These are phyloP conservation scores for Oostethus manadensis DNA, from an alignment of 2,113 vertebrate genomes.

Conservation along the genomic window DNA sequence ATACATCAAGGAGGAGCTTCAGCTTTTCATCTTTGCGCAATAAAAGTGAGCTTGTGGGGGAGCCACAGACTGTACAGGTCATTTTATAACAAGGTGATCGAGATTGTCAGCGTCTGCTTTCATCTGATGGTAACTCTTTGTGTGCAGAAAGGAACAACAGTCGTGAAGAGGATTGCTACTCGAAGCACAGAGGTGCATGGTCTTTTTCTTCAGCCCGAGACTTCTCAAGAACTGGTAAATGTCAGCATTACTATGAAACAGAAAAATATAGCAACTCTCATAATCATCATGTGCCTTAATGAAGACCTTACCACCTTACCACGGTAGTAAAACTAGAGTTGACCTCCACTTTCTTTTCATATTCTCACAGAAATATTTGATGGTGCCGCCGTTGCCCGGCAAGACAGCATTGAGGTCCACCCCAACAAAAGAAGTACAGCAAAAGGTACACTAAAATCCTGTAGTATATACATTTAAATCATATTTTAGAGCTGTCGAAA, in stretches of 20 bases:
- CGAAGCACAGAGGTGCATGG: conserved; percentile 21
- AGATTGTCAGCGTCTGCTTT: neutral
- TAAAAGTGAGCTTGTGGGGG: conserved; percentile 53
- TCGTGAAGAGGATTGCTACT: conserved; percentile 17
- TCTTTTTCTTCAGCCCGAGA: conserved; percentile 51
- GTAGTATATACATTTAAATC: too few relatives aligned
- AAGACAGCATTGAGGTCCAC: neutral
- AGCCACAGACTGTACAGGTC: neutral
- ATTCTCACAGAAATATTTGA: conserved; percentile 2
- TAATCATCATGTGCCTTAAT: too few relatives aligned
- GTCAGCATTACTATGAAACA: neutral
- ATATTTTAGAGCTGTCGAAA: neutral
- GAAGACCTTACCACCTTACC: too few relatives aligned
- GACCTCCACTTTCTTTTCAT: too few relatives aligned
- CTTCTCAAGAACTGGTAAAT: conserved; percentile 32
- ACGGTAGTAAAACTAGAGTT: too few relatives aligned
- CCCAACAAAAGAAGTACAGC: conserved; percentile 16
- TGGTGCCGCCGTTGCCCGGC: neutral
- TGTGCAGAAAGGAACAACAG: conserved; percentile 32
- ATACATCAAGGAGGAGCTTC: conserved; percentile 42
- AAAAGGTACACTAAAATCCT: neutral
- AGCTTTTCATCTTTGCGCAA: conserved; percentile 60
- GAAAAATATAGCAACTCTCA: too few relatives aligned
- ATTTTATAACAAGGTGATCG: neutral
- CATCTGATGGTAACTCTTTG: neutral